phyloP scores from a whole-genome alignment of 2,888 invertebrate genomes.

The Tipula helvola region DNA sequence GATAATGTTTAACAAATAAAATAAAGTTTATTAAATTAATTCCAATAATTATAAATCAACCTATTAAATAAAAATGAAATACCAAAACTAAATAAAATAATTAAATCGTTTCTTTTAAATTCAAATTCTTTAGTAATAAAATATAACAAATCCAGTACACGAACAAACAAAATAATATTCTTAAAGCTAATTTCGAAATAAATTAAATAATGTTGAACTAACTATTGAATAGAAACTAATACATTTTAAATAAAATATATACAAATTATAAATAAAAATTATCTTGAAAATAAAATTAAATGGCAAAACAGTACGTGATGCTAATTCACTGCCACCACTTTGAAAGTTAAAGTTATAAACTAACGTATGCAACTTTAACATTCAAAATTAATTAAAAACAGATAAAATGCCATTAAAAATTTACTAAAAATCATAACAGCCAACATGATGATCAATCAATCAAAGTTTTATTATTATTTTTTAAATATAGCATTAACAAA shows the following conservation, averaged over 20 bases:
- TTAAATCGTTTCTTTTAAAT: background rate
- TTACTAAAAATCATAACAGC: background rate
- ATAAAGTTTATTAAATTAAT: background rate
- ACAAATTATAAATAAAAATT: background rate
- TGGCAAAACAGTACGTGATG: background rate
- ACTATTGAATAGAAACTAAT: background rate
- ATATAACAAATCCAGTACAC: background rate
- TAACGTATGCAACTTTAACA: background rate
- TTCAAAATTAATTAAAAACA: background rate
- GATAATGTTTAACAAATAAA: background rate
- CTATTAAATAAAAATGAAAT: background rate
- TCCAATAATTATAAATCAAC: no score
- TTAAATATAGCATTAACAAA: background rate
- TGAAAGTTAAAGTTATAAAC: background rate
- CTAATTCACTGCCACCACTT: background rate
- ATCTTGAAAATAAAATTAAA: background rate
- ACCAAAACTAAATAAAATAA: background rate
- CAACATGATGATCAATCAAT: background rate
- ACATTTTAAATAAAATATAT: background rate
- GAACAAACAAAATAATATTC: background rate
- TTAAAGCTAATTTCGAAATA: background rate
- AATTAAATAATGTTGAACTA: background rate
- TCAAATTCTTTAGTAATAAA: background rate
- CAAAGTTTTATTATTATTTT: background rate
- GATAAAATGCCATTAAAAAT: background rate